Conservation (phyloP, 2,113 vertebrate species). For the Vimba vimba region DNA sequence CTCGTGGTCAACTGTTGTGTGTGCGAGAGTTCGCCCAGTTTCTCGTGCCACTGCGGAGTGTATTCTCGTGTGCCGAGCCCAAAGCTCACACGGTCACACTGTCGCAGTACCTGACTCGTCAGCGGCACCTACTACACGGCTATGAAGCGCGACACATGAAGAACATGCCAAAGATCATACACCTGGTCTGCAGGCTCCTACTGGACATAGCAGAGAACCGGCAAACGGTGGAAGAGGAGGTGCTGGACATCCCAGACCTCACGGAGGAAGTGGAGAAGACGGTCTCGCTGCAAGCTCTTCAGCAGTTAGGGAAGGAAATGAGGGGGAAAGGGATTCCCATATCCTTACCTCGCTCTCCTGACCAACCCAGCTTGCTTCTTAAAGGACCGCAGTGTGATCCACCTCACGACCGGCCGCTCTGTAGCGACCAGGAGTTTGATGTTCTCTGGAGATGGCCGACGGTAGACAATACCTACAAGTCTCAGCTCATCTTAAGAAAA, state of each 20-base stretch:
- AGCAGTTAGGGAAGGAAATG: constrained; percentile 82
- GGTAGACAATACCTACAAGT: constrained; percentile 68
- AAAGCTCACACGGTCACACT: constrained; percentile 84
- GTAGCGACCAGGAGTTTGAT: constrained; percentile 76
- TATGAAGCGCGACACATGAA: constrained; percentile 94
- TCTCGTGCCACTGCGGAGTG: constrained; percentile 85
- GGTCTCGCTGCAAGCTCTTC: constrained; percentile 83
- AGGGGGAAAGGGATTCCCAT: constrained; percentile 78
- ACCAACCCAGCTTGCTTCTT: constrained; percentile 51
- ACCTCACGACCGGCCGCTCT: constrained; percentile 69
- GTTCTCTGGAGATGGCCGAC: constrained; percentile 81
- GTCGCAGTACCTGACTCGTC: constrained; percentile 90
- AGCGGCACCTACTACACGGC: constrained; percentile 93
- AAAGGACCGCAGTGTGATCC: not conserved
- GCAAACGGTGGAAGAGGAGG: constrained; percentile 76
- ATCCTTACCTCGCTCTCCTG: constrained; percentile 56
- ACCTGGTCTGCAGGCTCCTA: constrained; percentile 86
- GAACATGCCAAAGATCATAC: constrained; percentile 90
- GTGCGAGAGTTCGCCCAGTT: constrained; percentile 94
- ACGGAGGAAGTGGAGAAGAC: constrained; percentile 90
- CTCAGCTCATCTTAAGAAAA: constrained; percentile 72
- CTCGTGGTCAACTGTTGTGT: constrained; percentile 91
- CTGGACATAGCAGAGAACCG: constrained; percentile 88
- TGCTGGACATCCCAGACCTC: constrained; percentile 80
- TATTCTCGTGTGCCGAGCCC: constrained; percentile 89